Conservation (phyloP, 2,888 invertebrate species). For the Ceriagrion tenellum region DNA sequence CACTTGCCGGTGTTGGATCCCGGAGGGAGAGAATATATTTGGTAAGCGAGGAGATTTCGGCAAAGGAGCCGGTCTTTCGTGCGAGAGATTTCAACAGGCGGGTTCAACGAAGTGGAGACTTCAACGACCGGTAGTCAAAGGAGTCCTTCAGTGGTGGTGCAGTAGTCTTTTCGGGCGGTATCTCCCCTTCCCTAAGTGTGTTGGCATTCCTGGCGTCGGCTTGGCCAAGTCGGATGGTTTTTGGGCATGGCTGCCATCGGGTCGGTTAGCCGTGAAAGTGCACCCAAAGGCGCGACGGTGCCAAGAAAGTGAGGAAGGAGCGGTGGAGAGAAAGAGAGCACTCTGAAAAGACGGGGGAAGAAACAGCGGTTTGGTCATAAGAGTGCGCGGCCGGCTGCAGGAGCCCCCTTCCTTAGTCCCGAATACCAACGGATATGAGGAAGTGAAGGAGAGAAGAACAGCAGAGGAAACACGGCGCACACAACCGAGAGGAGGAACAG, state of each 20-base stretch:
- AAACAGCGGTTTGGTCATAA: background rate
- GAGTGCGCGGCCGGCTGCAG: background rate
- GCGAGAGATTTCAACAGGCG: background rate
- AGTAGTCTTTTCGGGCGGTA: background rate
- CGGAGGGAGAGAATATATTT: background rate
- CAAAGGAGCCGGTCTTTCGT: background rate
- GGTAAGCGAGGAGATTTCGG: background rate
- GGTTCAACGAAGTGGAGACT: background rate
- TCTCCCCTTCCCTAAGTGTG: background rate
- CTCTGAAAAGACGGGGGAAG: background rate
- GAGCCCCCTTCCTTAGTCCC: background rate
- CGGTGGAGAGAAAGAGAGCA: background rate
- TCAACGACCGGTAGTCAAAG: background rate
- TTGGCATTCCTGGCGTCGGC: background rate
- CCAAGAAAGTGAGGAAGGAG: constrained; percentile 40
- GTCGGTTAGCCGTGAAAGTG: constrained; percentile 59
- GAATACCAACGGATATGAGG: constrained; percentile 1
- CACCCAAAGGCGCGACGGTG: background rate
- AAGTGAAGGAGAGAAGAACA: constrained; percentile 39
- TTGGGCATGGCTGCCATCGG: constrained; percentile 49
- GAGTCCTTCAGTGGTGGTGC: background rate
- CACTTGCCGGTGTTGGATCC: background rate
- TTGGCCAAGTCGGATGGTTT: background rate
- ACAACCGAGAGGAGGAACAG: background rate
- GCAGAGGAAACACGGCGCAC: background rate